These are phyloP conservation scores for Epirrhoe alternata DNA, from an alignment of 2,888 invertebrate genomes.

Conservation along the genomic window DNA sequence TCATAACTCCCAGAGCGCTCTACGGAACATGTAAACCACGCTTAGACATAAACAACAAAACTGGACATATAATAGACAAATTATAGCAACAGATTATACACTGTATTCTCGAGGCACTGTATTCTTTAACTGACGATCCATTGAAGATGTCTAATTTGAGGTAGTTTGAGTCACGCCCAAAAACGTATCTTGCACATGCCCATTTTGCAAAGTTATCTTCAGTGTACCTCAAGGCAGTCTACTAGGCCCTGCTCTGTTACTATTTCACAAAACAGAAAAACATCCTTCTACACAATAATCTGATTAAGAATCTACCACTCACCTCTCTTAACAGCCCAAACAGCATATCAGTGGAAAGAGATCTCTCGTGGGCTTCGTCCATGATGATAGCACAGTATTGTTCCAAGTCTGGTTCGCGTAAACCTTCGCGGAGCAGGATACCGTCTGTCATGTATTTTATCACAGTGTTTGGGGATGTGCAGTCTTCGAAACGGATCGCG, in stretches of 20 bases:
- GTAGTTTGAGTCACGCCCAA: too few relatives aligned
- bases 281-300: neutral
- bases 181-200: too few relatives aligned
- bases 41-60: too few relatives aligned
- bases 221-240: constrained; percentile 2
- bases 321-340: constrained; percentile 98
- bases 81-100: too few relatives aligned
- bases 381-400: constrained; percentile 99
- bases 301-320: constrained; percentile 54
- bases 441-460: constrained; percentile 99
- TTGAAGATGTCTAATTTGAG: too few relatives aligned
- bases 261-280: neutral
- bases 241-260: constrained; percentile 7
- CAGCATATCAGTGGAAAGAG: constrained; percentile 98
- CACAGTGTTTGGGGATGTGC: constrained; percentile 96
- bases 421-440: constrained; percentile 97
- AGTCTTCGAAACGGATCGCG: constrained; percentile 99
- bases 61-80: too few relatives aligned
- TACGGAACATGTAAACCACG: constrained; percentile 18
- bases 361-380: constrained; percentile 99
- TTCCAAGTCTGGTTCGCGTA: constrained; percentile 98
- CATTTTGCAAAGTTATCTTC: too few relatives aligned
- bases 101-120: too few relatives aligned
- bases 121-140: too few relatives aligned
- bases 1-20: constrained; percentile 11